Conservation (phyloP, 1,140 invertebrate species). For the Ladona fulva region DNA sequence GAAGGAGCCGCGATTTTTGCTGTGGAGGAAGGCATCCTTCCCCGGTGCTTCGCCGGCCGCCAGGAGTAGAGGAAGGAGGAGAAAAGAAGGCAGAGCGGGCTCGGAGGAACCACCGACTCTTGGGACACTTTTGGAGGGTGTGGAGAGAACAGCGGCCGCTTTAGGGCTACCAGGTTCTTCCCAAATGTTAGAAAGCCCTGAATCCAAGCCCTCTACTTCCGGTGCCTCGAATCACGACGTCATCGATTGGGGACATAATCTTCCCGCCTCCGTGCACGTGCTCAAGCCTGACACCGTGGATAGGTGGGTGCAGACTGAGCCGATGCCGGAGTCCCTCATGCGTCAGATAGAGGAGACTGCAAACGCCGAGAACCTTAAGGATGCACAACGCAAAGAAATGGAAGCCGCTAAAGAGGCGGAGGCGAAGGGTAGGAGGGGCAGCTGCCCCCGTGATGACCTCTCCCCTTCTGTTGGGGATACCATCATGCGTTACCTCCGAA, state of each 20-base stretch:
- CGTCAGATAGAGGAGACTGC: conserved; percentile 28
- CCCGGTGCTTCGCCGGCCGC: conserved; percentile 50
- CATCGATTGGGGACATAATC: neutral
- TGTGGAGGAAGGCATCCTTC: conserved; percentile 73
- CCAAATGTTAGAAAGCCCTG: neutral
- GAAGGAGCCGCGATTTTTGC: conserved; percentile 62
- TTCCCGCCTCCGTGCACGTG: neutral
- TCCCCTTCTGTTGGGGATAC: conserved; percentile 77
- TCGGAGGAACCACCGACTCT: conserved; percentile 11
- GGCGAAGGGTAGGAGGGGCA: conserved; percentile 49
- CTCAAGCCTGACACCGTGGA: neutral
- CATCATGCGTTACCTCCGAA: conserved; percentile 70
- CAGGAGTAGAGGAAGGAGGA: neutral
- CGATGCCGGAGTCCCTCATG: conserved; percentile 23
- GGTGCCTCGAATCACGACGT: neutral
- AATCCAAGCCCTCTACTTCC: neutral
- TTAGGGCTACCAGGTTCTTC: neutral
- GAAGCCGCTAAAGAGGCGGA: conserved; percentile 27
- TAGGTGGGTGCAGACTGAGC: conserved; percentile 25
- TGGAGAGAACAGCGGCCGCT: neutral
- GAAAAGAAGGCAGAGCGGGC: neutral
- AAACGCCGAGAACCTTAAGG: neutral
- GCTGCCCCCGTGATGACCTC: conserved; percentile 71
- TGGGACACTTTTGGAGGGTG: neutral
- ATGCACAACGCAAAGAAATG: neutral